These are phyloP conservation scores for Bradypodion ventrale DNA, from an alignment of 2,797 vertebrate genomes.

Conservation along the genomic window DNA sequence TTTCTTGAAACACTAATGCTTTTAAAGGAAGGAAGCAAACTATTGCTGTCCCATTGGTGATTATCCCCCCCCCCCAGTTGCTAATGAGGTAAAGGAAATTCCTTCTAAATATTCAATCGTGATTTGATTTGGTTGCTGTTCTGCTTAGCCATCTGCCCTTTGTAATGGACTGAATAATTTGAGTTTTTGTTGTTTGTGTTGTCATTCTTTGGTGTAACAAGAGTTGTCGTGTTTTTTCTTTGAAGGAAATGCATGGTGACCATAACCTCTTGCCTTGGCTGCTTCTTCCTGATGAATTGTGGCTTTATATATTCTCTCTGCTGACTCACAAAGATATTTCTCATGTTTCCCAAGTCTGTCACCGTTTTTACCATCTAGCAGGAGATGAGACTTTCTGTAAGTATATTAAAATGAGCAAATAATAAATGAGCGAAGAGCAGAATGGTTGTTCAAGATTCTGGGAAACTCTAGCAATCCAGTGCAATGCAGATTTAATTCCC, in stretches of 20 bases:
- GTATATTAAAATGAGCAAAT: conserved; percentile 30
- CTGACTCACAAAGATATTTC: conserved; percentile 66
- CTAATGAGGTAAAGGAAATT: background rate
- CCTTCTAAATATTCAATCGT: background rate
- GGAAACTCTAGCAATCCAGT: background rate
- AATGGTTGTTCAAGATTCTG: background rate
- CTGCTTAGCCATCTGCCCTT: background rate
- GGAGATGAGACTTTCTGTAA: conserved; percentile 72
- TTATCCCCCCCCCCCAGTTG: background rate
- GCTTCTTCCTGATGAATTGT: conserved; percentile 73
- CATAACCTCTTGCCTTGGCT: conserved; percentile 53
- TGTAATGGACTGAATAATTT: background rate
- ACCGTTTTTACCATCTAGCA: conserved; percentile 62
- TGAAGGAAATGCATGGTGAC: conserved; percentile 48
- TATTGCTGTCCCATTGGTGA: background rate
- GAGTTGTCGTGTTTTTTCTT: conserved; percentile 26
- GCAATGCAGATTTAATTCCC: background rate
- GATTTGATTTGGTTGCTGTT: background rate
- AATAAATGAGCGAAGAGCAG: conserved; percentile 1
- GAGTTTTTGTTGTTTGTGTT: background rate
- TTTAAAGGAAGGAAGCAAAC: background rate
- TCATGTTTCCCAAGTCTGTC: conserved; percentile 64
- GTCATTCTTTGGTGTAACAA: background rate
- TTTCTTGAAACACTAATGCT: background rate
- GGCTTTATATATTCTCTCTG: conserved; percentile 69